Evolutionary conservation across 2,113 vertebrate genomes (phyloP).

Genomic region (Piaya cayana): DNA sequence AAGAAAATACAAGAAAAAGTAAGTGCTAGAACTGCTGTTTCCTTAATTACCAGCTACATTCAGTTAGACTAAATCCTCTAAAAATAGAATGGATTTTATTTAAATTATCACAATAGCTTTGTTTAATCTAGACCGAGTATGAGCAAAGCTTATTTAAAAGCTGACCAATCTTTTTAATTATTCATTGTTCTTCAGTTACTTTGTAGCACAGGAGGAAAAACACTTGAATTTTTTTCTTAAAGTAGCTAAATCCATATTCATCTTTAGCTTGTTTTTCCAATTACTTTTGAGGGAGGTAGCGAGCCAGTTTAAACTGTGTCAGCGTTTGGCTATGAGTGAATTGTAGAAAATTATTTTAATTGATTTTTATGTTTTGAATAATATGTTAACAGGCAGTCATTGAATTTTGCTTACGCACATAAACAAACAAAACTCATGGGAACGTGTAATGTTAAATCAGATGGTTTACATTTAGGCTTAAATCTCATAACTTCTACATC

Average conservation of each 20-base stretch:
- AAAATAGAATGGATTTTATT: conserved; percentile 46
- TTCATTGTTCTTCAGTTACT: conserved; percentile 31
- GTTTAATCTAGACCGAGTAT: conserved; percentile 10
- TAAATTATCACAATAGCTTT: conserved; percentile 39
- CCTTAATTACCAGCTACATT: conserved; percentile 24
- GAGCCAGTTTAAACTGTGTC: conserved; percentile 10
- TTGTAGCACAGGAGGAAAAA: conserved; percentile 2
- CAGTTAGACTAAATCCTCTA: conserved; percentile 11
- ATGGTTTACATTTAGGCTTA: conserved; percentile 6
- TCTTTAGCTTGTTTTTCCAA: background rate
- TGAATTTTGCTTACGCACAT: conserved; percentile 10
- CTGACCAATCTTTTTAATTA: conserved; percentile 47
- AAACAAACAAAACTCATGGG: conserved; percentile 35
- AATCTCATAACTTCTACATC: background rate
- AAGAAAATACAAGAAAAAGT: background rate
- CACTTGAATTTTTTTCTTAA: background rate
- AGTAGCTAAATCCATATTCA: background rate
- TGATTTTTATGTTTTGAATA: conserved; percentile 51
- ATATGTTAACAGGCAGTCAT: conserved; percentile 8
- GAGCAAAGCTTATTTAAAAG: conserved; percentile 37
- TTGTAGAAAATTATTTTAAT: conserved; percentile 40
- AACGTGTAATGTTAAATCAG: background rate
- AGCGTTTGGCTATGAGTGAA: conserved; percentile 32
- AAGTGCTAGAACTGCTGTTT: background rate
- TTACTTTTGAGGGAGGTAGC: background rate